These are phyloP conservation scores for Perognathus longimembris DNA, from an alignment of 2,113 vertebrate genomes.

Conservation along the genomic window DNA sequence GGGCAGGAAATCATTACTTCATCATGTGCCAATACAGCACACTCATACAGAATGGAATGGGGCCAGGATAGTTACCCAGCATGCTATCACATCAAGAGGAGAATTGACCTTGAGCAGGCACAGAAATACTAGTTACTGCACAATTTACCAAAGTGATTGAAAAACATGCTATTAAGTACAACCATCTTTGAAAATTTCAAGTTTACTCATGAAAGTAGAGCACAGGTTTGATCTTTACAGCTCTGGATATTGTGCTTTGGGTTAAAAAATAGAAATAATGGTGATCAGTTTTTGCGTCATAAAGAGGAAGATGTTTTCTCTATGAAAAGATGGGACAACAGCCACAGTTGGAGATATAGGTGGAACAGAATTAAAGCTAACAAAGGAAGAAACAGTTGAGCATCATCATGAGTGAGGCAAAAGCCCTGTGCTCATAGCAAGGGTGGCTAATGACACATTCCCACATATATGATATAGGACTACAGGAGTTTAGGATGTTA, in stretches of 20 bases:
- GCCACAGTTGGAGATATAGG: background rate
- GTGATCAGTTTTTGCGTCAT: background rate
- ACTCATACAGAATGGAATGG: background rate
- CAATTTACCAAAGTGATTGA: background rate
- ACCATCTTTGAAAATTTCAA: background rate
- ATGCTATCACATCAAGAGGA: background rate
- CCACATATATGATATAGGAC: too few relatives aligned
- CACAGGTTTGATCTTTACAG: background rate
- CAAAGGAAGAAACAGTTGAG: background rate
- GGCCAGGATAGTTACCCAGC: background rate
- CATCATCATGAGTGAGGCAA: background rate
- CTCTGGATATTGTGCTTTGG: background rate
- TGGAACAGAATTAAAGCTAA: constrained; percentile 16
- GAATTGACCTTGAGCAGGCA: background rate
- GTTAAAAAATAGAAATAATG: background rate
- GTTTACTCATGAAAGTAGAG: background rate
- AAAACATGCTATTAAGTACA: background rate
- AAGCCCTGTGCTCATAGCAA: background rate
- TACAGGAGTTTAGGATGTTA: background rate
- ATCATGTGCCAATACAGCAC: background rate
- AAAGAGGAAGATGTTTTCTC: background rate
- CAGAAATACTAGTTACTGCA: background rate
- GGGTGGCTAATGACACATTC: rapidly evolving
- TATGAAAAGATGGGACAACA: background rate
- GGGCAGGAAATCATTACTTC: background rate